These are phyloP conservation scores for Pseudococcus viburni DNA, from an alignment of 2,888 invertebrate species.

Conservation along the genomic window DNA sequence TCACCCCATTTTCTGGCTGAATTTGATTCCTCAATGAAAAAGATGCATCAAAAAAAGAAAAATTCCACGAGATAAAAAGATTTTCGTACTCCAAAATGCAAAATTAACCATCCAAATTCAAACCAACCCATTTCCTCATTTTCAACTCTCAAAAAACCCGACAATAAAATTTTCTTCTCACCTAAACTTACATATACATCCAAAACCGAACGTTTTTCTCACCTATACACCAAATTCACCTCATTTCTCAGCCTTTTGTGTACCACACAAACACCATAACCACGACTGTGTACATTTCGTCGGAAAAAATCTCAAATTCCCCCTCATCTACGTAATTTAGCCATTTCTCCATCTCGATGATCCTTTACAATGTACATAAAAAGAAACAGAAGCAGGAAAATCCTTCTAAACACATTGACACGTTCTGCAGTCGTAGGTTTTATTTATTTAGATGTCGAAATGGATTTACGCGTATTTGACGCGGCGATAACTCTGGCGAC, in stretches of 20 bases:
- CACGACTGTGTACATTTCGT: not conserved
- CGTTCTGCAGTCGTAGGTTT: slow-evolving; percentile 7
- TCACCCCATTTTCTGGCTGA: too few species aligned
- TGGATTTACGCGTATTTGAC: slow-evolving; percentile 17
- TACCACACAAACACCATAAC: not conserved
- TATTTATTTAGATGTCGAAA: slow-evolving; percentile 54
- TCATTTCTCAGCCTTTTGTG: not conserved
- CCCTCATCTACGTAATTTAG: not conserved
- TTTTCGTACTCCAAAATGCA: too few species aligned
- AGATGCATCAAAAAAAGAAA: too few species aligned
- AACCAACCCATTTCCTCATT: too few species aligned
- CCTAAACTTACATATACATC: not conserved
- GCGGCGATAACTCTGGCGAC: not conserved
- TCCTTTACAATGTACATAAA: not conserved
- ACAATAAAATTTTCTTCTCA: too few species aligned
- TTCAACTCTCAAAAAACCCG: too few species aligned
- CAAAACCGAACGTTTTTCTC: not conserved
- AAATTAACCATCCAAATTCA: too few species aligned
- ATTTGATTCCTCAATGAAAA: too few species aligned
- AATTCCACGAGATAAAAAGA: too few species aligned
- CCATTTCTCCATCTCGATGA: slow-evolving; percentile 5
- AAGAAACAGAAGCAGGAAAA: not conserved
- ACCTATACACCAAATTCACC: not conserved
- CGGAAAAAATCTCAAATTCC: not conserved
- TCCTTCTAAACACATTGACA: slow-evolving; percentile 41